Conservation (phyloP, 2,888 invertebrate species). For the Lordiphosa fenestrarum region DNA sequence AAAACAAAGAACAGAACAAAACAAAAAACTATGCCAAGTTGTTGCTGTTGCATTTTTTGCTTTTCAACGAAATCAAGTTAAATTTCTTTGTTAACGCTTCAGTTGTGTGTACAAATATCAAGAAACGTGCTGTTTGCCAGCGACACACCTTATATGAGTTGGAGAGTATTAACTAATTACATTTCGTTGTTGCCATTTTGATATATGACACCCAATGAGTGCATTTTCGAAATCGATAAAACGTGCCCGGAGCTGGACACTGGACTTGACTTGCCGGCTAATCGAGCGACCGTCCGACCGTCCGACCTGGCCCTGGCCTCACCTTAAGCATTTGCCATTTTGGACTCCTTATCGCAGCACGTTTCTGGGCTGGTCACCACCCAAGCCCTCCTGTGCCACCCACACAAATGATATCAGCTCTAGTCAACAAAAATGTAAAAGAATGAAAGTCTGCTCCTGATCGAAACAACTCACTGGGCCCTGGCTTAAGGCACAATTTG, state of each 20-base stretch:
- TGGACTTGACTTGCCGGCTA: neutral
- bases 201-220: constrained; percentile 56
- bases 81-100: constrained; percentile 53
- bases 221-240: constrained; percentile 69
- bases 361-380: constrained; percentile 39
- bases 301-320: constrained; percentile 9
- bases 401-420: neutral
- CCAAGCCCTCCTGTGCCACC: constrained; percentile 5
- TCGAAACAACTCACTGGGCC: too few relatives aligned
- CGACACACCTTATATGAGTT: constrained; percentile 18
- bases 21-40: constrained; percentile 22
- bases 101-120: neutral
- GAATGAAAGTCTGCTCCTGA: too few relatives aligned
- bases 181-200: constrained; percentile 62
- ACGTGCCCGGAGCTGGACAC: constrained; percentile 46
- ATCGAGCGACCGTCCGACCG: neutral
- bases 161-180: constrained; percentile 71
- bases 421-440: neutral
- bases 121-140: neutral
- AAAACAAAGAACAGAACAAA: neutral
- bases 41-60: constrained; percentile 24
- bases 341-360: constrained; percentile 61
- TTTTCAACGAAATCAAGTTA: constrained; percentile 27
- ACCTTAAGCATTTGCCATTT: constrained; percentile 36
- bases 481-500: too few relatives aligned